Conservation (phyloP, 2,888 invertebrate genomes). For the Andrena bicolor region DNA sequence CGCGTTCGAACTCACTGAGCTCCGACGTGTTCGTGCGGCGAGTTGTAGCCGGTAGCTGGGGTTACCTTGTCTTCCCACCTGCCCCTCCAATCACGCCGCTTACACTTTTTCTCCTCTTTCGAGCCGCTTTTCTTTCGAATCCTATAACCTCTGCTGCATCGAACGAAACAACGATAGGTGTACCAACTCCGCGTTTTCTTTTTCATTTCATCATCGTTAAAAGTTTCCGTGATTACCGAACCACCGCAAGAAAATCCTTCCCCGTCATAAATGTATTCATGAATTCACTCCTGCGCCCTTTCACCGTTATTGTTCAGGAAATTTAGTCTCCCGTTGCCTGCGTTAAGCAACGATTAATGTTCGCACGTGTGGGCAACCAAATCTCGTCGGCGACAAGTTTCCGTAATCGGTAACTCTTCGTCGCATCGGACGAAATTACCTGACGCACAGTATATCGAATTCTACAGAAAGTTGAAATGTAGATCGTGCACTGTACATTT, state of each 20-base stretch:
- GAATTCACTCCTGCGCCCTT: background rate
- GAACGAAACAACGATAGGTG: too few species aligned
- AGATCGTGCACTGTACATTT: background rate
- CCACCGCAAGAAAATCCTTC: background rate
- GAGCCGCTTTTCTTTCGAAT: slow-evolving; percentile 4
- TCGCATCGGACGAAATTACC: too few species aligned
- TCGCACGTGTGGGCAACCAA: too few species aligned
- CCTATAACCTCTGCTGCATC: background rate
- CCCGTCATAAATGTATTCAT: background rate
- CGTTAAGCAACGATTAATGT: too few species aligned
- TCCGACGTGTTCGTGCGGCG: slow-evolving; percentile 66
- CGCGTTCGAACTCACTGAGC: slow-evolving; percentile 76
- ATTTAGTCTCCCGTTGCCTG: background rate
- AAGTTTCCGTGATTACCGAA: slow-evolving; percentile 3
- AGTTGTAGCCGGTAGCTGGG: slow-evolving; percentile 58
- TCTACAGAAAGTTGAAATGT: background rate
- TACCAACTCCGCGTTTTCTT: background rate
- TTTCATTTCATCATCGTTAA: background rate
- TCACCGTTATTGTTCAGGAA: background rate
- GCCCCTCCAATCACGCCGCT: slow-evolving; percentile 7
- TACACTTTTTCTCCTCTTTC: slow-evolving; percentile 44
- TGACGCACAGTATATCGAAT: too few species aligned
- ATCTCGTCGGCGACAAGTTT: background rate
- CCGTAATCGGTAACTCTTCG: background rate
- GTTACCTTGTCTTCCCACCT: slow-evolving; percentile 60